A percentile compares a stretch with the other conserved stretches of the same genome.
Conservation (phyloP, 2,797 vertebrate species). For the Cuniculus paca region DNA sequence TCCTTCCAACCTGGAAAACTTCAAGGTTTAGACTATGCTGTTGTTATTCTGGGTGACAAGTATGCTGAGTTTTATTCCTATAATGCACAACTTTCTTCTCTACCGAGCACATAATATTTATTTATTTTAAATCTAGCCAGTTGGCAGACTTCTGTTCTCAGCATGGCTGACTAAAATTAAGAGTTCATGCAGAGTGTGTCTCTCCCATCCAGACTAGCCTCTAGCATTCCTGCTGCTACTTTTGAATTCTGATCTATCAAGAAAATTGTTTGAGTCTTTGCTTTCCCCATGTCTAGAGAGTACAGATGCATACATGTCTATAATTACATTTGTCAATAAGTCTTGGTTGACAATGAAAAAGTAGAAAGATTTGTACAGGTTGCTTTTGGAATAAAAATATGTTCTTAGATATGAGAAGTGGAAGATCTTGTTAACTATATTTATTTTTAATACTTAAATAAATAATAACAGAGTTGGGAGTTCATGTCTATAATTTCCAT, state of each 20-base stretch:
- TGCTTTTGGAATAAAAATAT: conserved; percentile 51
- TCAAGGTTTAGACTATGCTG: conserved; percentile 14
- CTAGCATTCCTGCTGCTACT: conserved; percentile 68
- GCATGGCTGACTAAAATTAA: conserved; percentile 83
- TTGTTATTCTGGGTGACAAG: conserved; percentile 63
- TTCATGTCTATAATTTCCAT: background rate
- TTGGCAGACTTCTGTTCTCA: conserved; percentile 88
- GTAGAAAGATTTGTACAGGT: background rate
- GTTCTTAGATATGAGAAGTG: background rate
- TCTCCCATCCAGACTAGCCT: conserved; percentile 72
- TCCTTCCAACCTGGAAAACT: background rate
- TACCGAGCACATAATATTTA: conserved; percentile 69
- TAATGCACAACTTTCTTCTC: conserved; percentile 46
- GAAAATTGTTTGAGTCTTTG: conserved; percentile 52
- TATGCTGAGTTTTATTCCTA: conserved; percentile 46
- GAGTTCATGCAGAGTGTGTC: conserved; percentile 74
- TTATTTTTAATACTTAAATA: conserved; percentile 50
- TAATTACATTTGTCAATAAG: conserved; percentile 32
- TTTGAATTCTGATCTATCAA: conserved; percentile 68
- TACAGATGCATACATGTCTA: background rate
- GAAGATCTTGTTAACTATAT: background rate
- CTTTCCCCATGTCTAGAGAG: conserved; percentile 23
- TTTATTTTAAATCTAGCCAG: conserved; percentile 85
- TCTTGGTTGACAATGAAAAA: conserved; percentile 50
- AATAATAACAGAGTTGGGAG: background rate